These are phyloP conservation scores for Pollenia angustigena DNA, from an alignment of 2,888 invertebrate species.

Conservation along the genomic window DNA sequence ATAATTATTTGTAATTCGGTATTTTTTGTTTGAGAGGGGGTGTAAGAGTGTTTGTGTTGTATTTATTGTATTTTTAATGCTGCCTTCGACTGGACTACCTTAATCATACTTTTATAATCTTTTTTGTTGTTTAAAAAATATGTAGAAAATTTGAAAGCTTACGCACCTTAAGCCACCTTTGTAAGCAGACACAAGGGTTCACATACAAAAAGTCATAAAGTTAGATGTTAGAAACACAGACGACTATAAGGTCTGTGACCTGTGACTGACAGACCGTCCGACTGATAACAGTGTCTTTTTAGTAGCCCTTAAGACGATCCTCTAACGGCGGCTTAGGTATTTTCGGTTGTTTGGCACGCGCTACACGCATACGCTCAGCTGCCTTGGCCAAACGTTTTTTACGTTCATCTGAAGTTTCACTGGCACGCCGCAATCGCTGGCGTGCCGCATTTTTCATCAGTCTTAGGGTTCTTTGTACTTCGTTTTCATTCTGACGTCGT, in stretches of 20 bases:
- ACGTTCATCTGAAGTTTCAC: constrained; percentile 83
- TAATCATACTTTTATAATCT: constrained; percentile 17
- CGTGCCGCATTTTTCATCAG: constrained; percentile 84
- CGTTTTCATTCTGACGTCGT: constrained; percentile 84
- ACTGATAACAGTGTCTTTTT: constrained; percentile 47
- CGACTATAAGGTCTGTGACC: background rate
- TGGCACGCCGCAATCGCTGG: constrained; percentile 83
- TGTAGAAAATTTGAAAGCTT: constrained; percentile 54
- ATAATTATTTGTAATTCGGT: constrained; percentile 15
- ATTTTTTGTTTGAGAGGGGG: constrained; percentile 44
- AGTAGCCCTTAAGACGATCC: constrained; percentile 84
- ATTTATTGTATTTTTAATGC: constrained; percentile 47
- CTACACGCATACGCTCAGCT: constrained; percentile 83
- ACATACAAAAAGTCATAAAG: constrained; percentile 35
- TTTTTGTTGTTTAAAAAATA: constrained; percentile 8
- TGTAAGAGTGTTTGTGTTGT: constrained; percentile 53
- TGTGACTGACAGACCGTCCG: constrained; percentile 23
- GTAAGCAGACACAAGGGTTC: constrained; percentile 28
- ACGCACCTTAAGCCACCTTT: constrained; percentile 63
- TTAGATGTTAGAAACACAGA: constrained; percentile 28
- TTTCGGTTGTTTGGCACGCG: constrained; percentile 83
- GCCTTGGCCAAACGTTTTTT: constrained; percentile 83
- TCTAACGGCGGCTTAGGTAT: constrained; percentile 83
- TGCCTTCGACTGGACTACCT: constrained; percentile 52
- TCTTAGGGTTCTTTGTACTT: constrained; percentile 84